Percentiles rank a stretch among this genome's conserved stretches.
phyloP scores from a whole-genome alignment of 2,113 vertebrate species.

The Cettia cetti region DNA sequence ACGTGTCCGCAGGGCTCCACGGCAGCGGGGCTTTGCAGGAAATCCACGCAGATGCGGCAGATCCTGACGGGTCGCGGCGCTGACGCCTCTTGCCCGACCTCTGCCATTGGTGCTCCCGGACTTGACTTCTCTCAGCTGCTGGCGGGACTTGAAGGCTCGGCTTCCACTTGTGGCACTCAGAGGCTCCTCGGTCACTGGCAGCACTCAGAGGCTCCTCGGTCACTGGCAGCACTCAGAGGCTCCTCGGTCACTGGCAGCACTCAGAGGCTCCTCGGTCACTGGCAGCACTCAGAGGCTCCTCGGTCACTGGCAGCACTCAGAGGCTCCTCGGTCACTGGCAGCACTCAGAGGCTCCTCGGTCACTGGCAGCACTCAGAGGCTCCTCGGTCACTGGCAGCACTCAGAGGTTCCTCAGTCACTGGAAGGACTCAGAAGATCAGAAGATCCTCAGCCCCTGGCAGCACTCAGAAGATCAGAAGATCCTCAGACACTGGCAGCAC shows the following conservation, averaged over 20 bases:
- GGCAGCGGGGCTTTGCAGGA: background rate
- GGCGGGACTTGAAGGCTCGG: background rate
- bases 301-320: no score
- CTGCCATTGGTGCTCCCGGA: background rate
- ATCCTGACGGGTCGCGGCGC: accelerated
- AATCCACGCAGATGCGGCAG: background rate
- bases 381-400: background rate
- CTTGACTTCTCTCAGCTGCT: no score
- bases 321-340: no score
- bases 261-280: no score
- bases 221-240: no score
- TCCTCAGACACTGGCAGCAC: background rate
- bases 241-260: no score
- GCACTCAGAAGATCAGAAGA: no score
- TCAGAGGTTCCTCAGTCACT: background rate
- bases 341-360: no score
- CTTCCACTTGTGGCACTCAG: background rate
- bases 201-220: no score
- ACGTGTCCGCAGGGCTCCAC: background rate
- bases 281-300: no score
- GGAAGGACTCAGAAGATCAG: background rate
- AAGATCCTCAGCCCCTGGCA: background rate
- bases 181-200: background rate
- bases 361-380: background rate
- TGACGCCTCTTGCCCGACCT: background rate